Conservation (phyloP, 1,140 invertebrate species). For the Drosophila repletoides region DNA sequence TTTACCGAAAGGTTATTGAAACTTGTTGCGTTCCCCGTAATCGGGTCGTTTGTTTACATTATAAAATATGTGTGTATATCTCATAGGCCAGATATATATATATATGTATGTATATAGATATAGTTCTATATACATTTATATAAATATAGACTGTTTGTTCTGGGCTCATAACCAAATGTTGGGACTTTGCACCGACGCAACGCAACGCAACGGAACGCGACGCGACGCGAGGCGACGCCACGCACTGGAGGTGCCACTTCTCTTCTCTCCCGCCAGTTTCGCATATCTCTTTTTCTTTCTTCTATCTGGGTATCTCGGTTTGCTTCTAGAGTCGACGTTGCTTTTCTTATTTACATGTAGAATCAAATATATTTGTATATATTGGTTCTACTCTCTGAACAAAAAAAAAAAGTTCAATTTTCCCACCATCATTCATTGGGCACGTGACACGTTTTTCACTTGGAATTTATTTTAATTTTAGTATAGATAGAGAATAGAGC, state of each 20-base stretch:
- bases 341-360: neutral
- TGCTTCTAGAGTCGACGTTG: constrained; percentile 7
- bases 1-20: constrained; percentile 62
- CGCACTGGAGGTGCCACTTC: no score
- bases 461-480: neutral
- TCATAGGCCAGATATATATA: constrained; percentile 22
- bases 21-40: constrained; percentile 57
- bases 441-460: constrained; percentile 22
- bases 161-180: constrained; percentile 28
- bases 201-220: no score
- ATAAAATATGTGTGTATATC: constrained; percentile 35
- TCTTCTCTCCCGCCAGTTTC: constrained; percentile 3
- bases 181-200: constrained; percentile 59
- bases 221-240: no score
- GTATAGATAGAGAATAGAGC: neutral
- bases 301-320: constrained; percentile 40
- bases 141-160: constrained; percentile 25
- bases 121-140: neutral
- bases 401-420: neutral
- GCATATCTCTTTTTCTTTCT: constrained; percentile 42
- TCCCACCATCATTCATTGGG: constrained; percentile 5
- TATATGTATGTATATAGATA: constrained; percentile 1
- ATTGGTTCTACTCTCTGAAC: neutral
- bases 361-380: neutral
- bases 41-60: constrained; percentile 54